Base-by-base conservation (phyloP, 2,797 vertebrate species). In the Ctenopoma multispine region DNA sequence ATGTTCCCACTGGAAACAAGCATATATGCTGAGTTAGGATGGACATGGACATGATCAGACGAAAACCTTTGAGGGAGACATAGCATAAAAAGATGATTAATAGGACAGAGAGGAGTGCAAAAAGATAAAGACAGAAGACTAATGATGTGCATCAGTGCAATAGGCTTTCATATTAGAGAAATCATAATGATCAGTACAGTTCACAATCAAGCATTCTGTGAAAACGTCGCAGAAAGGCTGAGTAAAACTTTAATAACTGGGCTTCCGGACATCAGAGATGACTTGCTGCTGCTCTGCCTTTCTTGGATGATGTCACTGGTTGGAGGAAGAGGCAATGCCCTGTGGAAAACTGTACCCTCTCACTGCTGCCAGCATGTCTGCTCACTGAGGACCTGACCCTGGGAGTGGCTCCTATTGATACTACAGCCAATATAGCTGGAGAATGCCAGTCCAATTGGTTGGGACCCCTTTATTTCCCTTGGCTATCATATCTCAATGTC, bases 401-500 rank as follows among this genome's bases (percentile, higher is more conserved):
- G 82, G 79, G 86, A 88, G 85, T 75, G 88, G 83, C 82, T 87
- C 80, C 63, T 47, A 18, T 82, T 89, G 85, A 91, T 88, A 85
- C 83, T 69, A 61, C 81, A 75, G 81, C 51, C 80, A 61, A 40
- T 17, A 40, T 72, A 63, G 71, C 80, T 87, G 77, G 50, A 83
- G 72, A 83, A 81, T 75, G 79, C 63, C 21, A 65, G 77, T 62
- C 74, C 84, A 77, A 72, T 83, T 80, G 85, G 86, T 80, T 53
- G 44, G 80, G 82, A 79, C 80, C 82, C 74, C 41, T 7, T 29
- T 63, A 44, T 82, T 65, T 61, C 89, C 85, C 80, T 72, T 50
- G 80, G 86, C 90, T 94, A 92, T 93, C 88, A 84, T 86, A 93
- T 93, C 81, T 63, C 82, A 11, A 31, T 84, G 90, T 91, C 90